Conservation (phyloP, 2,888 invertebrate species). For the Mimumesa dahlbomi region DNA sequence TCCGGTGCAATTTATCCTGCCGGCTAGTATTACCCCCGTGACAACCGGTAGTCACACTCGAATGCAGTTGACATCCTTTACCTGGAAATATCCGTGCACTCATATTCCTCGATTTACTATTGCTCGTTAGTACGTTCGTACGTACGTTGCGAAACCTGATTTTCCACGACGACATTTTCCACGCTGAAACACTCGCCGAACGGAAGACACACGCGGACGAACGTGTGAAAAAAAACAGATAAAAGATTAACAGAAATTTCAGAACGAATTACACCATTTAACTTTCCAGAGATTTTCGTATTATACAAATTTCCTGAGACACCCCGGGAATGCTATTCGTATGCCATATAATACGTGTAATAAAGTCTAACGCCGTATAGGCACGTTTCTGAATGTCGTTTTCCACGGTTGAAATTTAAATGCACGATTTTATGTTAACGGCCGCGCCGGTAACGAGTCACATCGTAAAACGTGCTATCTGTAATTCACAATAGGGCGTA, state of each 20-base stretch:
- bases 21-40: conserved; percentile 56
- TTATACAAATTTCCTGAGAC: no score
- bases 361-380: no score
- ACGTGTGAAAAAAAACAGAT: no score
- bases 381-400: no score
- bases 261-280: no score
- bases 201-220: background rate
- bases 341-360: no score
- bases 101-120: conserved; percentile 46
- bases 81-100: conserved; percentile 37
- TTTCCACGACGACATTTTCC: conserved; percentile 51
- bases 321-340: no score
- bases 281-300: no score
- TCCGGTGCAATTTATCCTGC: conserved; percentile 58
- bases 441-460: conserved; percentile 34
- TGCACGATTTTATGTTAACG: conserved; percentile 35
- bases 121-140: conserved; percentile 47
- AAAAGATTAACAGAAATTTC: no score
- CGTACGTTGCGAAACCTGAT: conserved; percentile 48
- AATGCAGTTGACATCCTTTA: conserved; percentile 64
- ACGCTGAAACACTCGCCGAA: conserved; percentile 14
- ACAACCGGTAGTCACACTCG: conserved; percentile 63
- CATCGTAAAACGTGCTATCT: conserved; percentile 33
- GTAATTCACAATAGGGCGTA: conserved; percentile 27
- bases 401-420: no score